A percentile compares a stretch with the other conserved stretches of the same genome.
These are phyloP conservation scores for Papilio glaucus DNA, from an alignment of 1,140 invertebrate genomes.

Conservation along the genomic window DNA sequence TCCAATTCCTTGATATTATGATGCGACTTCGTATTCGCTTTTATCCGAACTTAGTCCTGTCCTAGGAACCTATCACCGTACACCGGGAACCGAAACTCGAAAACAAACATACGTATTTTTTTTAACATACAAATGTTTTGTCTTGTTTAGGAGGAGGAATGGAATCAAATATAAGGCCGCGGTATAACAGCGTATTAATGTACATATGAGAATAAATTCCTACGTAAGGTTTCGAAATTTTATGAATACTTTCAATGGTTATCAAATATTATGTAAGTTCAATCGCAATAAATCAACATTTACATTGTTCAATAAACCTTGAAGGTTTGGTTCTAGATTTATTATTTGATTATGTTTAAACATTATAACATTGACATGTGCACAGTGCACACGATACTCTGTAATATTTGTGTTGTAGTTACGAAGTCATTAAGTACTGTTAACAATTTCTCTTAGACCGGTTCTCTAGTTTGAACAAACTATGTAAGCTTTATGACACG, in stretches of 20 bases:
- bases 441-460: conserved; percentile 79
- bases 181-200: no score
- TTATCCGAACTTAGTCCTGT: no score
- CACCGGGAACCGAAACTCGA: no score
- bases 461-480: conserved; percentile 73
- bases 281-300: conserved; percentile 4
- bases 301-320: conserved; percentile 7
- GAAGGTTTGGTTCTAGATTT: conserved; percentile 10
- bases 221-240: background rate
- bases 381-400: conserved; percentile 45
- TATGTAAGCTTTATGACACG: conserved; percentile 67
- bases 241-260: background rate
- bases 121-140: no score
- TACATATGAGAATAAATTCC: background rate
- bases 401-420: conserved; percentile 60
- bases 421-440: conserved; percentile 75
- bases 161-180: no score
- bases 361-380: conserved; percentile 18
- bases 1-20: no score
- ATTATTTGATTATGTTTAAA: conserved; percentile 24
- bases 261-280: background rate
- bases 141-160: no score
- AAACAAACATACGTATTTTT: no score
- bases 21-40: no score
- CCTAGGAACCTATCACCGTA: no score